phyloP scores from a whole-genome alignment of 1,140 invertebrate species.

The Thalassaphorura encarpata region DNA sequence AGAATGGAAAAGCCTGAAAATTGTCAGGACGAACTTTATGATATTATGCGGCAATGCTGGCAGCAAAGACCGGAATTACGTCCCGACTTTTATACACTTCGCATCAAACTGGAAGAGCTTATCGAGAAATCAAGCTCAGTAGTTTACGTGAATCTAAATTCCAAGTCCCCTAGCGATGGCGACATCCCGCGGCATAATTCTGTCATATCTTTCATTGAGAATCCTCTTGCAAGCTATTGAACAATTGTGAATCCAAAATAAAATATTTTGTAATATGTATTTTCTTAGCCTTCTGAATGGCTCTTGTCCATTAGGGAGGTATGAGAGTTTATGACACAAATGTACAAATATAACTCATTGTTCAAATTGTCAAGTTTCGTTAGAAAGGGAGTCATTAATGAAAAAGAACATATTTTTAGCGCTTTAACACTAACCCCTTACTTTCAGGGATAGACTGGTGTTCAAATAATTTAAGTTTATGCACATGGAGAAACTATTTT shows the following conservation, averaged over 20 bases:
- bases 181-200: background rate
- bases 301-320: background rate
- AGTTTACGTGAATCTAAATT: background rate
- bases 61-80: slow-evolving; percentile 55
- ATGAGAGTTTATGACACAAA: too few species aligned
- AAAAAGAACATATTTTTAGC: too few species aligned
- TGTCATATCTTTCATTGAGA: background rate
- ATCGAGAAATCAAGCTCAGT: slow-evolving; percentile 38
- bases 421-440: too few species aligned
- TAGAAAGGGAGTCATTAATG: too few species aligned
- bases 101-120: slow-evolving; percentile 50
- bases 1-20: slow-evolving; percentile 48
- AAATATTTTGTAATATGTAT: background rate
- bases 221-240: too few species aligned
- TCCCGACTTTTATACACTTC: slow-evolving; percentile 62
- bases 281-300: background rate
- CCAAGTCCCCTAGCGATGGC: background rate
- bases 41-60: slow-evolving; percentile 79
- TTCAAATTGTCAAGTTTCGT: too few species aligned
- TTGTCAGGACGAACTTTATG: slow-evolving; percentile 54
- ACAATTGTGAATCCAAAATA: background rate
- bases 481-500: too few species aligned
- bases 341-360: too few species aligned
- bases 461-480: too few species aligned
- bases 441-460: too few species aligned